A percentile compares a stretch with the other conserved stretches of the same genome.
Evolutionary conservation across 2,888 invertebrate species (phyloP).

Genomic region (Thera obeliscata): DNA sequence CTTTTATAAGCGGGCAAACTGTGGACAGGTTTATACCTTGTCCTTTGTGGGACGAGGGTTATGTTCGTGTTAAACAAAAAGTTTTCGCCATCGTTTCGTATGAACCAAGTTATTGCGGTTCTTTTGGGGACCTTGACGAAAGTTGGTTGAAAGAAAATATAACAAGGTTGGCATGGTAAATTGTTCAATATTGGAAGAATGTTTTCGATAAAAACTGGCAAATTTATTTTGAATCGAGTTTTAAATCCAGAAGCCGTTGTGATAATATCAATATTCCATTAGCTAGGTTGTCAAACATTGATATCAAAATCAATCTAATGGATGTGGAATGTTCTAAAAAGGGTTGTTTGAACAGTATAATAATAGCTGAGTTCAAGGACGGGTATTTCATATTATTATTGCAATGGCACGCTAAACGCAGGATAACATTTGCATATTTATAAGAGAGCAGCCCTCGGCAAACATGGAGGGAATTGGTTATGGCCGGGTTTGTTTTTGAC

Average conservation of each 20-base stretch:
- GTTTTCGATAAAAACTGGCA: constrained; percentile 1
- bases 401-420: constrained; percentile 75
- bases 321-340: constrained; percentile 56
- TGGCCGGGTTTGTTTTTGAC: constrained; percentile 74
- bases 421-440: constrained; percentile 83
- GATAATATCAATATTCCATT: constrained; percentile 44
- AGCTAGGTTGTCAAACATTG: constrained; percentile 60
- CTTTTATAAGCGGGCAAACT: constrained; percentile 67
- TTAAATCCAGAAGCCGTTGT: constrained; percentile 3
- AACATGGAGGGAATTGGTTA: constrained; percentile 75
- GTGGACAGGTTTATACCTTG: constrained; percentile 69
- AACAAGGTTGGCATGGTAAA: constrained; percentile 14
- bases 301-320: constrained; percentile 54
- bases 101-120: constrained; percentile 36
- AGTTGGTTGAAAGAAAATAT: constrained; percentile 12
- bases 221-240: constrained; percentile 6
- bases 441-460: constrained; percentile 76
- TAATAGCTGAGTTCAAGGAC: constrained; percentile 72
- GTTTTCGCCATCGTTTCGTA: constrained; percentile 46
- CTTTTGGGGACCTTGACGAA: constrained; percentile 21
- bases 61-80: constrained; percentile 51
- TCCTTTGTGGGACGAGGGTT: constrained; percentile 60
- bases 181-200: constrained; percentile 9
- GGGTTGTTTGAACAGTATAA: constrained; percentile 73
- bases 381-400: constrained; percentile 79